Conservation (phyloP, 64 coral and sea anemone species). For the Actinia equina region DNA sequence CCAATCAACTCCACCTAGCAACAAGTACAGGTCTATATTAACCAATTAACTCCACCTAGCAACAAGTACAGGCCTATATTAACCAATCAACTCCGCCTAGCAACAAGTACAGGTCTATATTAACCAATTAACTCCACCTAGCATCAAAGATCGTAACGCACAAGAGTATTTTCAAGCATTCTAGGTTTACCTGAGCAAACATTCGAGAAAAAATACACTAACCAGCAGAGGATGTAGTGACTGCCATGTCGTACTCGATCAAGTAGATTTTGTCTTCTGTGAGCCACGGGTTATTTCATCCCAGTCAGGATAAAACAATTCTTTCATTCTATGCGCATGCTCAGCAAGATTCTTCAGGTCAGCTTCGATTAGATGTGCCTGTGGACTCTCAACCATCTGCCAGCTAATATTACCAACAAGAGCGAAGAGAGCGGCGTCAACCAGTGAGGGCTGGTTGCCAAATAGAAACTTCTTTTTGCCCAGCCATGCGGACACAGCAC, state of each 20-base stretch:
- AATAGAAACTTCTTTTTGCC: constrained; percentile 61
- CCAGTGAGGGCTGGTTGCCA: constrained; percentile 47
- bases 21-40: too few relatives aligned
- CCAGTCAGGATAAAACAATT: constrained; percentile 61
- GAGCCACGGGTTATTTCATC: constrained; percentile 29
- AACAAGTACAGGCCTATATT: too few relatives aligned
- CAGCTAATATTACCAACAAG: constrained; percentile 19
- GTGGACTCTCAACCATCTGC: constrained; percentile 6
- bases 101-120: too few relatives aligned
- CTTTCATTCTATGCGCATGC: constrained; percentile 50
- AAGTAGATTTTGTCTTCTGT: constrained; percentile 25
- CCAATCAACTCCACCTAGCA: too few relatives aligned
- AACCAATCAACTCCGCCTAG: too few relatives aligned
- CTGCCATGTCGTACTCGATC: background rate
- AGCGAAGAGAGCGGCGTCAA: constrained; percentile 57
- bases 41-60: too few relatives aligned
- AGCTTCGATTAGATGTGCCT: constrained; percentile 16
- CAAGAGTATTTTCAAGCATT: too few relatives aligned
- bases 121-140: too few relatives aligned
- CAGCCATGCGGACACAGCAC: constrained; percentile 38
- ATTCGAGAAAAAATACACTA: too few relatives aligned
- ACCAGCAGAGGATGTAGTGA: background rate
- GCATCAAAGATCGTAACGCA: too few relatives aligned
- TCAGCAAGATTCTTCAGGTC: constrained; percentile 41
- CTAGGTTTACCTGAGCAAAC: too few relatives aligned